Evolutionary conservation across 1,140 invertebrate genomes (phyloP), one percentile per base, ranked within the genome.

Genomic region (Nixonia krombeini): DNA sequence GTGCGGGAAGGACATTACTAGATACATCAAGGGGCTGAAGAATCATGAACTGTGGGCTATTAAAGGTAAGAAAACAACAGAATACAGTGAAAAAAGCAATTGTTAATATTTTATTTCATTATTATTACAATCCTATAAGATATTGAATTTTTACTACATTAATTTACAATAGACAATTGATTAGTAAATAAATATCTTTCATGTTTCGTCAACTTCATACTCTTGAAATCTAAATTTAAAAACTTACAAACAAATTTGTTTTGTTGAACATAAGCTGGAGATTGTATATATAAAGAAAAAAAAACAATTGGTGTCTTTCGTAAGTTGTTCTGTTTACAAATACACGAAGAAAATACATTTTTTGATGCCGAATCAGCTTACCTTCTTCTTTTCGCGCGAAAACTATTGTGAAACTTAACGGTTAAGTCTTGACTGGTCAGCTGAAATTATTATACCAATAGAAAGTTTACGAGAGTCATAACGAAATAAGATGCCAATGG

Each of bases 31-130:
- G 4, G 91, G 88, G 10, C 78, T 92, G 7, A 81, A 78, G 15
- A 85, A 86, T n/a, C 85, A 86, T 31, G 86, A 88, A 47, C 80
- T 89, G 28, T 93, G 92, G 92, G 91, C 92, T 1, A 78, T 92
- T 2, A 92, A 92, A 86, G 91, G 91, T 92, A 84, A 89, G 89
- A 87, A 52, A 57, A 41, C n/a, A n/a, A n/a, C n/a, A n/a, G n/a
- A n/a, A n/a, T n/a, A n/a, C n/a, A n/a, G n/a, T n/a, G n/a, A n/a
- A n/a, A n/a, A n/a, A n/a, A n/a, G n/a, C n/a, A n/a, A n/a, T n/a
- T n/a, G n/a, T n/a, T n/a, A n/a, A n/a, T n/a, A n/a, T n/a, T n/a
- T n/a, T n/a, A n/a, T n/a, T n/a, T n/a, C n/a, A n/a, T n/a, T n/a
- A n/a, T n/a, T n/a, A n/a, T n/a, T n/a, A n/a, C n/a, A n/a, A n/a